These are phyloP conservation scores for Diaphora mendica DNA, from an alignment of 2,888 invertebrate genomes.

Conservation along the genomic window DNA sequence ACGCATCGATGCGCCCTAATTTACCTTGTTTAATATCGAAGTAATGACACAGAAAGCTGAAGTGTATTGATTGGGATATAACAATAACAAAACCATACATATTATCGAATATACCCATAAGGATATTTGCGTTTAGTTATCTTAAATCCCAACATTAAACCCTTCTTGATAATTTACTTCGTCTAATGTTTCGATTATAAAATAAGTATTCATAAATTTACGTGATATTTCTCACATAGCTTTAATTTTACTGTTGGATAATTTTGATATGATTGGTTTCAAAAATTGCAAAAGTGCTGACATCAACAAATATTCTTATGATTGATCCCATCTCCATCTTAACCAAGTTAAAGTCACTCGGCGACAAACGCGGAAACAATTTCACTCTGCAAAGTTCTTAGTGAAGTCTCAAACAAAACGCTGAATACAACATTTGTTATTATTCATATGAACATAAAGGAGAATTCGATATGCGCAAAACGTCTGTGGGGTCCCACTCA, in stretches of 20 bases:
- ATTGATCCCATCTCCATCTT: constrained; percentile 42
- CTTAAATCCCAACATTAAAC: no score
- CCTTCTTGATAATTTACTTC: no score
- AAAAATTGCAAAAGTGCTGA: background rate
- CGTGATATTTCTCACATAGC: background rate
- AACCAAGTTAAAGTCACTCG: constrained; percentile 40
- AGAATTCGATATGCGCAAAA: constrained; percentile 76
- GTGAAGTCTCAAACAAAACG: constrained; percentile 57
- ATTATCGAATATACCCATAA: no score
- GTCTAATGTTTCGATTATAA: no score
- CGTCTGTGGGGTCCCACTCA: constrained; percentile 77
- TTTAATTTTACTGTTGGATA: background rate
- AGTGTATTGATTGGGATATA: no score
- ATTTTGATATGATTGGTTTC: background rate
- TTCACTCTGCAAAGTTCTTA: constrained; percentile 52
- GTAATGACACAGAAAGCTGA: no score
- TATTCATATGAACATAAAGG: constrained; percentile 76
- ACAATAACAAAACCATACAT: no score
- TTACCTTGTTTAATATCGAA: no score
- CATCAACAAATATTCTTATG: constrained; percentile 34
- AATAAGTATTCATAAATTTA: background rate
- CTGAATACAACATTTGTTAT: constrained; percentile 71
- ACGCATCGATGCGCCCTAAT: no score
- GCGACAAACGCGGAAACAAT: constrained; percentile 55
- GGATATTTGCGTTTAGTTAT: no score